Evolutionary conservation across 2,797 vertebrate species (phyloP).

Genomic region (Enteromius paludinosus): DNA sequence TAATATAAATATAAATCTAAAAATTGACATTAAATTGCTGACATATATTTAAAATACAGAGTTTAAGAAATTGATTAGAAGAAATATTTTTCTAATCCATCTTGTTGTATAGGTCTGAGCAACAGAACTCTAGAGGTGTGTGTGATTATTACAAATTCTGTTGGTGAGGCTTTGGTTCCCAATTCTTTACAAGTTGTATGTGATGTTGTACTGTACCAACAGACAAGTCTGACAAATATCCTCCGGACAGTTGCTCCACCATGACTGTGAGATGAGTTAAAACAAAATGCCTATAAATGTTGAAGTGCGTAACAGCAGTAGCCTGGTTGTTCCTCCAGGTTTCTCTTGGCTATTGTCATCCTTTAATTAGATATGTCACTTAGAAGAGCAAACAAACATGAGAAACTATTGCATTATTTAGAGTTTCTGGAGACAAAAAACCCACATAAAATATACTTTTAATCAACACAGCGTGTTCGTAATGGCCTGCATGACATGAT

Average conservation of each 20-base stretch:
- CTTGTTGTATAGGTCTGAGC: neutral
- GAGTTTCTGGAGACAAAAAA: slow-evolving; percentile 7
- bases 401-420: slow-evolving; percentile 29
- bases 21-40: neutral
- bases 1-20: neutral
- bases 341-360: neutral
- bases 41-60: neutral
- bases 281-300: slow-evolving; percentile 22
- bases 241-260: neutral
- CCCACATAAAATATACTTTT: slow-evolving; percentile 3
- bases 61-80: neutral
- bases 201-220: neutral
- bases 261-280: neutral
- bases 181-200: neutral
- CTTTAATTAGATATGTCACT: slow-evolving; percentile 5
- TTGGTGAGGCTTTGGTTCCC: neutral
- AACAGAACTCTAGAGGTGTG: neutral
- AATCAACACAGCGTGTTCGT: neutral
- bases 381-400: slow-evolving; percentile 39
- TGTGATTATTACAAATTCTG: neutral
- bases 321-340: neutral
- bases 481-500: neutral
- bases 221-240: slow-evolving; percentile 6
- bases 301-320: slow-evolving; percentile 19
- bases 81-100: no score